phyloP scores from a whole-genome alignment of 2,113 vertebrate genomes.

The Tetrax tetrax region DNA sequence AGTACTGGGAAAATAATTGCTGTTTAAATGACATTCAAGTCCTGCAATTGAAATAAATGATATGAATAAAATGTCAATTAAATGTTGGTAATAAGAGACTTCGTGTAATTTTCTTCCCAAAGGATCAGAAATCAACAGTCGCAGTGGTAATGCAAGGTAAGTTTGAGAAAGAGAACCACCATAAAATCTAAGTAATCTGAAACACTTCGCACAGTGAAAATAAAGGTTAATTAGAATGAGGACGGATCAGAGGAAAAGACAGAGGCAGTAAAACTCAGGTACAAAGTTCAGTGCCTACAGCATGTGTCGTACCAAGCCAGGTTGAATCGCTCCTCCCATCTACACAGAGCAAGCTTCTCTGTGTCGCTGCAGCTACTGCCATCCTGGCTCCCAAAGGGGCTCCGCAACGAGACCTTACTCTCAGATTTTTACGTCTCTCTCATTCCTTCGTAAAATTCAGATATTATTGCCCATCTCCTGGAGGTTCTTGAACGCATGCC shows the following conservation, averaged over 20 bases:
- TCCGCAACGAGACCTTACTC: background rate
- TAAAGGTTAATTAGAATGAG: background rate
- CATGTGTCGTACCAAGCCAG: background rate
- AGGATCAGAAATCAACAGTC: background rate
- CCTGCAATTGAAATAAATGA: background rate
- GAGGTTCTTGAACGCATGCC: background rate
- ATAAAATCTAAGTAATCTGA: background rate
- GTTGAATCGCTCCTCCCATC: background rate
- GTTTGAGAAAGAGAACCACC: background rate
- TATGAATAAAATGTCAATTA: conserved; percentile 39
- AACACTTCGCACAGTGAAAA: background rate
- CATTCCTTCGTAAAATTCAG: background rate
- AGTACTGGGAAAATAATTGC: background rate
- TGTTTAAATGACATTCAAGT: background rate
- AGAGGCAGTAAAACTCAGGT: background rate
- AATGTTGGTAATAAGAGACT: background rate
- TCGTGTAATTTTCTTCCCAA: background rate
- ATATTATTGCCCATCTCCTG: background rate
- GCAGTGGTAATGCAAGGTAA: background rate
- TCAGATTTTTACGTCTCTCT: background rate
- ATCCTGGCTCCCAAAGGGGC: background rate
- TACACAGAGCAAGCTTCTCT: background rate
- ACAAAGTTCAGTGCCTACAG: background rate
- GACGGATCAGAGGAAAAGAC: background rate
- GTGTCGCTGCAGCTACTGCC: background rate